Conservation (phyloP, 2,113 vertebrate genomes). For the Fulmarus glacialis region DNA sequence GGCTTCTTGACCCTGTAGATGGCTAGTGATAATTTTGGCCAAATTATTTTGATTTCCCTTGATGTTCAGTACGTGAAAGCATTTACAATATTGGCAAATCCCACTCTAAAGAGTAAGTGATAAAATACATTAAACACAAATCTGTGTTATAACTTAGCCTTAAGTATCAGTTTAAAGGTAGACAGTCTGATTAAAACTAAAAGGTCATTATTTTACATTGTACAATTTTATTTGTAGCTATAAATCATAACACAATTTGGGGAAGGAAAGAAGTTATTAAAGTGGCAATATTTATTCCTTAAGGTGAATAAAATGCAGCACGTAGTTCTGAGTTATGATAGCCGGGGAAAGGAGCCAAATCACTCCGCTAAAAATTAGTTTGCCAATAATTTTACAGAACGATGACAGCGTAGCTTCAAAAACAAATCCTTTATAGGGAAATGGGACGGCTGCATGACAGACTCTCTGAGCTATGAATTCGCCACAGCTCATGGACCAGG, state of each 20-base stretch:
- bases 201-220: conserved; percentile 57
- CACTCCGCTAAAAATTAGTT: conserved; percentile 76
- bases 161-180: conserved; percentile 57
- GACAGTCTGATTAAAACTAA: conserved; percentile 63
- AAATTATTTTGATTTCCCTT: conserved; percentile 11
- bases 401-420: conserved; percentile 71
- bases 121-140: conserved; percentile 40
- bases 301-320: conserved; percentile 70
- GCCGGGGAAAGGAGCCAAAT: conserved; percentile 59
- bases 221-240: conserved; percentile 64
- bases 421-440: conserved; percentile 76
- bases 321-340: conserved; percentile 63
- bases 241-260: conserved; percentile 67
- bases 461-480: conserved; percentile 73
- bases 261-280: conserved; percentile 64
- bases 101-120: conserved; percentile 4
- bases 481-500: conserved; percentile 65
- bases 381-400: conserved; percentile 79
- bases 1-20: not conserved
- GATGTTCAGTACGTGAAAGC: not conserved
- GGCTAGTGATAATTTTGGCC: not conserved
- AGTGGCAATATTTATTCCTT: conserved; percentile 71
- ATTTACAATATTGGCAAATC: conserved; percentile 29
- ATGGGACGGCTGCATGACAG: conserved; percentile 73
- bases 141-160: conserved; percentile 35